Evolutionary conservation across 1,140 invertebrate genomes (phyloP).

Genomic region (Euborellia annulipes): DNA sequence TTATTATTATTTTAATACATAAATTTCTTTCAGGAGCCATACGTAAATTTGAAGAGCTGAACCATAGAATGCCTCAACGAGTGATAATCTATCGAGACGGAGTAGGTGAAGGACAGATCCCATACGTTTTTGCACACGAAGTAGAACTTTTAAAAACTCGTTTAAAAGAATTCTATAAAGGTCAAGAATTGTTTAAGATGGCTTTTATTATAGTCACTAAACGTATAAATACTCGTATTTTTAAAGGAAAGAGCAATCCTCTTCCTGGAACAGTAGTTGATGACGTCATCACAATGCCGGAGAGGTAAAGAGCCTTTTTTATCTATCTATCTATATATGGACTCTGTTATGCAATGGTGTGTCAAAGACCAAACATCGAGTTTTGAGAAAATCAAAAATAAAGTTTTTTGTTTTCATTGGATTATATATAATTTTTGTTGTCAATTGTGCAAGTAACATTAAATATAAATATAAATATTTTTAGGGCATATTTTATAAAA

Average conservation of each 20-base stretch:
- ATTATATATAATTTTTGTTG: too few relatives aligned
- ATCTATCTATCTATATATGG: too few relatives aligned
- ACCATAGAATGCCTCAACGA: conserved; percentile 30
- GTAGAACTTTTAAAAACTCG: conserved; percentile 34
- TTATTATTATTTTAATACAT: too few relatives aligned
- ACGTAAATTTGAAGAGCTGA: conserved; percentile 30
- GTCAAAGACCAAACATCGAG: too few relatives aligned
- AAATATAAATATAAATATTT: too few relatives aligned
- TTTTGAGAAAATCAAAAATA: too few relatives aligned
- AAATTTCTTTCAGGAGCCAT: conserved; percentile 36
- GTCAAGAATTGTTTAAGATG: conserved; percentile 32
- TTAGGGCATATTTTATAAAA: too few relatives aligned
- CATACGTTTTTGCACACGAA: conserved; percentile 44
- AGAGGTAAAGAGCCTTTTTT: too few relatives aligned
- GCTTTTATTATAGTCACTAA: conserved; percentile 58
- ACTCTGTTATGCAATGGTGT: too few relatives aligned
- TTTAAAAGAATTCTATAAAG: not conserved
- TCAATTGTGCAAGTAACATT: too few relatives aligned
- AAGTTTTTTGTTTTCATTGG: too few relatives aligned
- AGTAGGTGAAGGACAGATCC: conserved; percentile 70
- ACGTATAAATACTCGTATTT: conserved; percentile 50
- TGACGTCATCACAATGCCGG: conserved; percentile 61
- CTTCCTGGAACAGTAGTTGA: conserved; percentile 71
- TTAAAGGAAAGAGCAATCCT: conserved; percentile 44
- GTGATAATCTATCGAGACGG: conserved; percentile 64